Percentiles rank a stretch among this genome's conserved stretches.
phyloP scores from a whole-genome alignment of 2,888 invertebrate species.

The Phyllotreta striolata region DNA sequence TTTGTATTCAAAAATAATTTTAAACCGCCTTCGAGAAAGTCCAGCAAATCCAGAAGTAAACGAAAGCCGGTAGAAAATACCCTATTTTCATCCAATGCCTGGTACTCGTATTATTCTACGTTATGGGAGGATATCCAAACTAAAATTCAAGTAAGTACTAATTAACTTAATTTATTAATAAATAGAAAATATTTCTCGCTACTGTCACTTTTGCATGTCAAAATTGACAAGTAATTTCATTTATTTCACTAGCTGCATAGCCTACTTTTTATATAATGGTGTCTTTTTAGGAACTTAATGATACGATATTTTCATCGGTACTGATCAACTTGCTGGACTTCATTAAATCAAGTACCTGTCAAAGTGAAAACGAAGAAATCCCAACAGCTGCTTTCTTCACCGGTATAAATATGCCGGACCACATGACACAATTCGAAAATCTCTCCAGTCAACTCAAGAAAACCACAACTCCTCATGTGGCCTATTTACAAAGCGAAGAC shows the following conservation, averaged over 20 bases:
- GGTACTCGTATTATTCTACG: constrained; percentile 70
- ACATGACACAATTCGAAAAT: constrained; percentile 77
- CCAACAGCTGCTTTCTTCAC: constrained; percentile 69
- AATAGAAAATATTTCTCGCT: background rate
- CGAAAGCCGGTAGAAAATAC: constrained; percentile 29
- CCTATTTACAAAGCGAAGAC: constrained; percentile 78
- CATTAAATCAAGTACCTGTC: constrained; percentile 63
- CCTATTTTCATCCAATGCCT: constrained; percentile 64
- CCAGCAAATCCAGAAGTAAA: constrained; percentile 54
- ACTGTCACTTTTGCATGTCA: constrained; percentile 1
- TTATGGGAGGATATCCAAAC: constrained; percentile 69
- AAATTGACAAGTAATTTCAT: background rate
- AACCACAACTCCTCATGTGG: constrained; percentile 74
- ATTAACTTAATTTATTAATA: constrained; percentile 13
- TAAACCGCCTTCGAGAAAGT: constrained; percentile 63
- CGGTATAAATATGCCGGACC: constrained; percentile 90
- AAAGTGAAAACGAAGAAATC: constrained; percentile 59
- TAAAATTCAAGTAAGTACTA: constrained; percentile 64
- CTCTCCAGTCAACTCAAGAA: constrained; percentile 70
- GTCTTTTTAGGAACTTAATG: constrained; percentile 68
- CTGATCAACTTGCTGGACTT: constrained; percentile 69
- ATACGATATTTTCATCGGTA: constrained; percentile 67
- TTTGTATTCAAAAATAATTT: constrained; percentile 70
- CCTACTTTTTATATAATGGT: too few species aligned
- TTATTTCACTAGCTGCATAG: constrained; percentile 27